Evolutionary conservation across 2,113 vertebrate genomes (phyloP), one percentile per base, ranked within the genome.

Genomic region (Hemibagrus wyckioides): DNA sequence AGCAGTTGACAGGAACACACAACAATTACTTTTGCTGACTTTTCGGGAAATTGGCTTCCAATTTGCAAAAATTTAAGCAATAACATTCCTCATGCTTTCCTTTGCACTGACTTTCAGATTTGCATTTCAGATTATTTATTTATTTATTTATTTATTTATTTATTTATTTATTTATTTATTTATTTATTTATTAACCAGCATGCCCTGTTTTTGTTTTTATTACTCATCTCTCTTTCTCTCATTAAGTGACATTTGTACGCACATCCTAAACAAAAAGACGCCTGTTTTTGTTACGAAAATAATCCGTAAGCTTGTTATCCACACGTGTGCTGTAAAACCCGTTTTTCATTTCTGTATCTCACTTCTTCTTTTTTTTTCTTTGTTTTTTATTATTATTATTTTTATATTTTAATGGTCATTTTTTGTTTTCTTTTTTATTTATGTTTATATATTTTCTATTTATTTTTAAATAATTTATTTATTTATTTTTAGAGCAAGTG

Each of bases 231-330:
- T 23, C 41, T 59, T 41, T 44, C 21, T 2, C 10, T 61, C 76
- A 61, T 48, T 33, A n/a, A 69, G 83, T n/a, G 85, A 48, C 65
- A 17, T 86, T 44, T 63, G 65, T 87, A 52, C 77, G n/a, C 11
- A n/a, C 69, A 21, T 41, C 9, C 50, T 44, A 30, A 44, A 39
- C 33, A n/a, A 28, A n/a, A 61, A 76, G 50, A 17, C 15, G 10
- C 15, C 41, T 90, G 33, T 83, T 84, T 69, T 73, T 56, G 19
- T 71, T 10, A 77, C 76, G 81, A 36, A 84, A 57, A 79, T 83
- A 56, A 28, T 52, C 63, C 25, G 15, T 25, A 25, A 39, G 28
- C 6, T 77, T 85, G 44, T 65, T 54, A 7, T 56, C 33, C 28
- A 30, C 56, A 61, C 39, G 1, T 14, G 67, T 23, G 9, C 3